Evolutionary conservation across 2,888 invertebrate genomes (phyloP).

Genomic region (Pterostichus madidus): DNA sequence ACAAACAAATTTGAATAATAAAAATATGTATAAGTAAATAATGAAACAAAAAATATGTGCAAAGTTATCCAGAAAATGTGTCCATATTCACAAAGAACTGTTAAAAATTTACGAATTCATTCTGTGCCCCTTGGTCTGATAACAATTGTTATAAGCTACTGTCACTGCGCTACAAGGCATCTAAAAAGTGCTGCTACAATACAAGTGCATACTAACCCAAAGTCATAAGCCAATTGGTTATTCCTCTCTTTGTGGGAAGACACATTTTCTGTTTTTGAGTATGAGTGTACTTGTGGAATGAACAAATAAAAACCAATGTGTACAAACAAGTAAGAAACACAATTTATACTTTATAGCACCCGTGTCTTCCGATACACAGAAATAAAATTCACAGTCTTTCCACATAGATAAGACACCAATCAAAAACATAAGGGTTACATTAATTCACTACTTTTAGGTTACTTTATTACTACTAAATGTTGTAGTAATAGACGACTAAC

Average conservation of each 20-base stretch:
- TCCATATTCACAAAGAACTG: constrained; percentile 76
- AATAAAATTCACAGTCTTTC: constrained; percentile 85
- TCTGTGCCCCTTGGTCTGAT: constrained; percentile 75
- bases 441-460: not conserved
- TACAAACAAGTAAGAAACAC: constrained; percentile 28
- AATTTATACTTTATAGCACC: constrained; percentile 74
- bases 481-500: too few relatives aligned
- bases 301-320: constrained; percentile 61
- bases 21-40: not conserved
- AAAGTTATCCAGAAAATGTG: constrained; percentile 84
- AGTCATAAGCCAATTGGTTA: constrained; percentile 76
- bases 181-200: constrained; percentile 63
- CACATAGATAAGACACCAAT: constrained; percentile 86
- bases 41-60: constrained; percentile 68
- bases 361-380: constrained; percentile 76
- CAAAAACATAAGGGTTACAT: constrained; percentile 70
- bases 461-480: too few relatives aligned
- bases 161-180: constrained; percentile 54
- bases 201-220: constrained; percentile 81
- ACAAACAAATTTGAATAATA: too few relatives aligned
- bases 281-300: constrained; percentile 70
- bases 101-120: constrained; percentile 48
- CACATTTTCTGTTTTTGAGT: constrained; percentile 89
- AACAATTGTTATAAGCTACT: constrained; percentile 73
- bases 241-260: constrained; percentile 85